Base-by-base conservation (phyloP, 2,888 invertebrate genomes). In the Nomada hirtipes region DNA sequence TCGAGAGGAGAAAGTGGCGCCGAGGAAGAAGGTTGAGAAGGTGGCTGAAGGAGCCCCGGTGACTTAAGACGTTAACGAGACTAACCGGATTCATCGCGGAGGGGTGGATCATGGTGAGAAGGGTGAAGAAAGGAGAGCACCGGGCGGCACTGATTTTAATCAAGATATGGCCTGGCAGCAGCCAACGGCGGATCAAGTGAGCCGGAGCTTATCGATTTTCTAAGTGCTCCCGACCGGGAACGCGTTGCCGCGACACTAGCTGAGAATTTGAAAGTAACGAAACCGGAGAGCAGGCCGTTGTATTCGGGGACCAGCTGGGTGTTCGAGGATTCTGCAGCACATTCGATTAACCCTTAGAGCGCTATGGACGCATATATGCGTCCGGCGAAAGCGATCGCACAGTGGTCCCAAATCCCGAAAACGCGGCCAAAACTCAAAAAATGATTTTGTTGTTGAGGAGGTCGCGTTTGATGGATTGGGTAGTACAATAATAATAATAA, bases 121-220 rank as follows among this genome's bases (percentile, higher is more conserved):
- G 84, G 75, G 74, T 83, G 82, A 78, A 71, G 79, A 81, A 65
- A 83, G 86, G 82, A 86, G 74, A 79, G 82, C 65, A 88, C 78
- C 86, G 86, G 89, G 92, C 89, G 91, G 92, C 93, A 88, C 88
- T 88, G 93, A 93, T 93, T 93, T 93, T 93, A 93, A 93, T 93
- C 93, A 93, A 93, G 93, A 93, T 93, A 93, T 93, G 93, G 93
- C 90, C 89, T 92, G 92, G 91, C 92, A 91, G 92, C 90, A 91
- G 89, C 91, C 88, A 88, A 89, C 89, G 87, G 84, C 90, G 89
- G 93, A 93, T 93, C 92, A 91, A 92, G 91, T 88, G 92, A 92
- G 90, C 90, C 91, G 68, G 90, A 85, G 88, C 89, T 91, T 93
- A 93, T 93, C 92, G 93, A 93, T 93, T 93, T 93, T 92, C 91